A percentile compares a stretch with the other conserved stretches of the same genome.
Evolutionary conservation across 2,888 invertebrate genomes (phyloP).

Genomic region (Sinhomidia bicolor): DNA sequence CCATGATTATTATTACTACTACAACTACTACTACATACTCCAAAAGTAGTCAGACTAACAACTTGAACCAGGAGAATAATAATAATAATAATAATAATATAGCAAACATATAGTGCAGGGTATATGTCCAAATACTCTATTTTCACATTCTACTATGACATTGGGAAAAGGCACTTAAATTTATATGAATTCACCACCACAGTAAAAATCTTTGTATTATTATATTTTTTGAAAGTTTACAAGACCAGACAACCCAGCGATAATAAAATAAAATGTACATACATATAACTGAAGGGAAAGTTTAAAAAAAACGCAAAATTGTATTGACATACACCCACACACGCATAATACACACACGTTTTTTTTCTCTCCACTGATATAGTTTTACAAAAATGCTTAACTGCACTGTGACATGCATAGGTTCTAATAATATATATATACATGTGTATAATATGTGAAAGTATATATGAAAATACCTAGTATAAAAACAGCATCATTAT

Average conservation of each 20-base stretch:
- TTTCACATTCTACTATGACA: not conserved
- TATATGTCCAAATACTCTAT: not conserved
- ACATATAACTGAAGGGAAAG: too few relatives aligned
- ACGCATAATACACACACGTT: constrained; percentile 2
- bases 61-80: constrained; percentile 34
- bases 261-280: not conserved
- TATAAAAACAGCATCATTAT: not conserved
- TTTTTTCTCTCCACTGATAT: not conserved
- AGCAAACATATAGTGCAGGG: not conserved
- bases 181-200: not conserved
- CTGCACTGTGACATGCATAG: not conserved
- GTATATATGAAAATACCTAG: too few relatives aligned
- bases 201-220: not conserved
- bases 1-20: constrained; percentile 25
- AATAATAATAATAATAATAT: constrained; percentile 2
- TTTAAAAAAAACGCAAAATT: not conserved
- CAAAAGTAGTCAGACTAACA: not conserved
- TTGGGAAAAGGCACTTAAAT: not conserved
- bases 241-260: too few relatives aligned
- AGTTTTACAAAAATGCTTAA: not conserved
- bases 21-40: not conserved
- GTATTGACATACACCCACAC: not conserved
- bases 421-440: too few relatives aligned
- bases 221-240: too few relatives aligned
- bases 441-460: not conserved